Base-by-base conservation (phyloP, 2,113 vertebrate genomes). In the Nothobranchius kuhntae region DNA sequence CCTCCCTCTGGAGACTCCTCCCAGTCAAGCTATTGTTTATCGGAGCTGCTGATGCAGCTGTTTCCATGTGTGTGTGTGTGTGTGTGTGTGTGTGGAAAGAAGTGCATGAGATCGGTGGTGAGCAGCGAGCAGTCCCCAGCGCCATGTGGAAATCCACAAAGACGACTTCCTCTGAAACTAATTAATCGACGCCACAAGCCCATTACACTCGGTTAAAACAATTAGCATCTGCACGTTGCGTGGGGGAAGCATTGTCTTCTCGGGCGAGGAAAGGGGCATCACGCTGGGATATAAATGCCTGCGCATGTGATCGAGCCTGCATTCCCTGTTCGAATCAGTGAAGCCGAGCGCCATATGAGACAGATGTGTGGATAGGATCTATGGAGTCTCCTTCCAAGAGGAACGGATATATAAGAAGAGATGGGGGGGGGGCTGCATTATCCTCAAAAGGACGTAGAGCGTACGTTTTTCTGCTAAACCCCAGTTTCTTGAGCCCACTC, bases 131-230 rank as follows among this genome's bases (percentile, higher is more conserved):
- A 54, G 67, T 87, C 84, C 79, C 82, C 75, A 46, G 82, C 67
- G 67, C 87, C 87, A 71, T 76, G 86, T 89, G 89, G 83, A 89
- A 89, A 80, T 86, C 84, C 82, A 82, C 82, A 72, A 86, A 87
- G 86, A 85, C 73, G 86, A 89, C 87, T 89, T 91, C 86, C 87
- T 80, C 80, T 80, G 87, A 89, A 87, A 88, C 82, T 88, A 90
- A 92, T 92, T 90, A 86, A 91, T 92, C 81, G 87, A 87, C 77
- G 83, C 87, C 87, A 91, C 85, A 72, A 89, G 87, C 85, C 87
- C 87, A 89, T 91, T 92, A 90, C 81, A 88, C 84, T 82, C 82
- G 84, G 86, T 88, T 91, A 86, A 91, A 91, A 90, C 90, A 90
- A 89, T 91, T 90, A 90, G 89, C 89, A 90, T 91, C 87, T 87